Base-by-base conservation (phyloP, 2,888 invertebrate species). In the Cheilosia grossa region DNA sequence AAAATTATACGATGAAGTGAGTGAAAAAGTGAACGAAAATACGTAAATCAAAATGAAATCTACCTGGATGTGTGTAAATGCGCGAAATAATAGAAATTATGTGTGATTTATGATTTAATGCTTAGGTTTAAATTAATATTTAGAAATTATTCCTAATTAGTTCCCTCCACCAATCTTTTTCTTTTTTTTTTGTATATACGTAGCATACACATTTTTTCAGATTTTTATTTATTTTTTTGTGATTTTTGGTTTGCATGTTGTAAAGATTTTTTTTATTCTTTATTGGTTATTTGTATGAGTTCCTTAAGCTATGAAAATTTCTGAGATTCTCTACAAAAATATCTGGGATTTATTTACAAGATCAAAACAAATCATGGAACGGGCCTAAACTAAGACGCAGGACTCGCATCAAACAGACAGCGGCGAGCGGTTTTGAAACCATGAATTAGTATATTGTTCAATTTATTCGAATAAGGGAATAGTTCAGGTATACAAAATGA, bases 91-190 rank as follows among this genome's bases (percentile, higher is more conserved):
- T 24, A 17, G 15, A 44, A 51, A 33, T 54, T 27, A 51, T 19
- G 6, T 66, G 24, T 59, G 61, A 58, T 70, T 21, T 73, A 53
- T 72, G 61, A 49, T 59, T 37, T 17, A 47, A 37, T n/a, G 27
- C 30, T 6, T 56, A 49, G 21, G 10, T 9, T 49, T 66, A 69
- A 61, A 63, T 69, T 37, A 69, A 61, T 17, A 33, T 19, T 17
- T 33, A 44, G 19, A 30, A 30, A 21, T 47, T 21, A 30, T 15
- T 47, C 19, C 5, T 51, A 49, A 10, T 58, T 21, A 40, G 58
- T 37, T 79, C 53, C 72, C 72, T 72, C 33, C 79, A 79, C 72
- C 79, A 51, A 33, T 30, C 7, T 1, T 30, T 30, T 10, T 19
- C 33, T 70, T 58, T 58, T 49, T 69, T 69, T 63, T 5, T 17